Percentiles rank a stretch among this genome's conserved stretches.
Evolutionary conservation across 2,113 vertebrate species (phyloP).

Genomic region (Chauna torquata): DNA sequence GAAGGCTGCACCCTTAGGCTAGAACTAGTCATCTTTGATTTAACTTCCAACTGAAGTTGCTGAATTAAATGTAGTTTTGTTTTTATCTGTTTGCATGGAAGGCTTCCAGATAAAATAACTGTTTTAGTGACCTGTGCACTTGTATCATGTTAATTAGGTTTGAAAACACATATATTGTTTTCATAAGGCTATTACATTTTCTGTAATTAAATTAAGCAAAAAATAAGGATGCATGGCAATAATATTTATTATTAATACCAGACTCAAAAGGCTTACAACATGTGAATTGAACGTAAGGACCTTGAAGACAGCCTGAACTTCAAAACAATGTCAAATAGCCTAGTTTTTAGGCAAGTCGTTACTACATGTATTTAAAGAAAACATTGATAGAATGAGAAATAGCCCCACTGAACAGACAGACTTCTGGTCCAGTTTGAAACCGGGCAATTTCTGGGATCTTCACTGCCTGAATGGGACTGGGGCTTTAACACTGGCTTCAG

Average conservation of each 20-base stretch:
- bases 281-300: conserved; percentile 64
- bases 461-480: background rate
- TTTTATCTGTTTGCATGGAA: conserved; percentile 86
- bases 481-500: background rate
- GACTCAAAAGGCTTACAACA: conserved; percentile 76
- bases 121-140: conserved; percentile 80
- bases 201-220: conserved; percentile 84
- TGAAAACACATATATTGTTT: conserved; percentile 86
- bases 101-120: conserved; percentile 84
- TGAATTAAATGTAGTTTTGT: conserved; percentile 77
- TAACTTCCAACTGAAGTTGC: conserved; percentile 59
- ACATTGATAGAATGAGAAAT: conserved; percentile 38
- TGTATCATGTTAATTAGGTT: conserved; percentile 86
- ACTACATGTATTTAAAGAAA: conserved; percentile 38
- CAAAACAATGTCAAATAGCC: conserved; percentile 54
- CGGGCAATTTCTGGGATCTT: background rate
- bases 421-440: background rate
- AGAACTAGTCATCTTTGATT: conserved; percentile 77
- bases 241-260: conserved; percentile 89
- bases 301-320: conserved; percentile 74
- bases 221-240: conserved; percentile 83
- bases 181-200: conserved; percentile 88
- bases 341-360: conserved; percentile 60
- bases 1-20: conserved; percentile 74
- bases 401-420: background rate